Percentiles rank a stretch among this genome's conserved stretches.
Conservation (phyloP, 2,888 invertebrate genomes). For the Chrysolina americana region DNA sequence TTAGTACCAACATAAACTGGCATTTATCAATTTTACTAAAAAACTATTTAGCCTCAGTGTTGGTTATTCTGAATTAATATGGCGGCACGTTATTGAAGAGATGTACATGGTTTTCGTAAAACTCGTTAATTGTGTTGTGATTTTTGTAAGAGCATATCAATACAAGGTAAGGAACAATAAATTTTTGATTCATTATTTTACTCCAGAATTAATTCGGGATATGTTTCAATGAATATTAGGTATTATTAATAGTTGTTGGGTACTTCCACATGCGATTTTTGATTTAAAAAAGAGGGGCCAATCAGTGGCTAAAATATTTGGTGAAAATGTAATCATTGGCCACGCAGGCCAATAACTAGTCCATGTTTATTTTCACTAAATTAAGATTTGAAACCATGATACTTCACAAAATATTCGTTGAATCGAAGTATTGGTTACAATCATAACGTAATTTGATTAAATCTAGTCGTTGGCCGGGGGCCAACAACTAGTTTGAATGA, state of each 20-base stretch:
- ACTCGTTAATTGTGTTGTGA: background rate
- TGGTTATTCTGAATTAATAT: background rate
- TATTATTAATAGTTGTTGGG: background rate
- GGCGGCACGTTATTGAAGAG: background rate
- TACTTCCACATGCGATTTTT: background rate
- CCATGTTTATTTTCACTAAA: conserved; percentile 16
- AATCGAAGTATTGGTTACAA: background rate
- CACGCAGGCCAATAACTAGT: background rate
- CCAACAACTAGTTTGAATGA: too few species aligned
- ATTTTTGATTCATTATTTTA: background rate
- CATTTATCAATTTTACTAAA: background rate
- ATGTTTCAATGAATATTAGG: too few species aligned
- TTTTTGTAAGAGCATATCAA: background rate
- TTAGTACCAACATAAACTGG: background rate
- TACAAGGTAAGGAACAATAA: background rate
- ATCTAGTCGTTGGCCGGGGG: too few species aligned
- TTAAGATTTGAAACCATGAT: conserved; percentile 14
- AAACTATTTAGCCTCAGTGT: background rate
- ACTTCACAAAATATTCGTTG: background rate
- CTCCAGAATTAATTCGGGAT: background rate
- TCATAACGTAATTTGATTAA: too few species aligned
- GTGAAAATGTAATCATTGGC: background rate
- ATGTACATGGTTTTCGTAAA: background rate
- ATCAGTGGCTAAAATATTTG: background rate
- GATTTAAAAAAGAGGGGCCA: background rate